Evolutionary conservation across 2,888 invertebrate genomes (phyloP), one percentile per base, ranked within the genome.

Genomic region (Melanchra persicariae): DNA sequence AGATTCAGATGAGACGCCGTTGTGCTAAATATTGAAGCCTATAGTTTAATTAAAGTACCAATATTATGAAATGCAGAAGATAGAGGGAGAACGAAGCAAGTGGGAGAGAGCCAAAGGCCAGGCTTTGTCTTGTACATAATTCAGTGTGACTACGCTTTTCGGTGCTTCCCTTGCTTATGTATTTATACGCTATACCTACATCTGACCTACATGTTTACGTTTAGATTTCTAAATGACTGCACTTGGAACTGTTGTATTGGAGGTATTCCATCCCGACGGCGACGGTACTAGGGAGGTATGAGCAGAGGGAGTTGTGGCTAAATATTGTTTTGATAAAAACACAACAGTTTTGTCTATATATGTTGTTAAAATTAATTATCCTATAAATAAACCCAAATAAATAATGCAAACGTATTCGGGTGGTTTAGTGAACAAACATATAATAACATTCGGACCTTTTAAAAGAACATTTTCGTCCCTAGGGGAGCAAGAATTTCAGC

Each of bases 81-180:
- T 65, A 55, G 72, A 79, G 72, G 55, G 74, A 82, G 76, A 83
- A 64, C 82, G 79, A 83, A 67, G 57, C 26, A 4, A 52, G 89
- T 83, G 85, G 58, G 85, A 90, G 84, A 34, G 85, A 73, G 89
- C 87, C 70, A 65, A 67, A 55, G 73, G 54, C 64, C 70, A 64
- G 76, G 81, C 84, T 85, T 86, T 85, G 85, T 88, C 87, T 85
- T 77, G 73, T 92, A 88, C 88, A 91, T 92, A 91, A 92, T 92
- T 92, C 90, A 90, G 83, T 83, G 85, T 87, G 88, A 89, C 86
- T 89, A 79, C 87, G 89, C 88, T 88, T 86, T 89, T 86, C 87
- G 85, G 79, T 87, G 89, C 88, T 89, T 87, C 82, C 86, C 84
- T 86, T 74, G 69, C 82, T 80, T 77, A 80, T 77, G 69, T 80